Base-by-base conservation (phyloP, 2,113 vertebrate genomes). In the Tetrax tetrax region DNA sequence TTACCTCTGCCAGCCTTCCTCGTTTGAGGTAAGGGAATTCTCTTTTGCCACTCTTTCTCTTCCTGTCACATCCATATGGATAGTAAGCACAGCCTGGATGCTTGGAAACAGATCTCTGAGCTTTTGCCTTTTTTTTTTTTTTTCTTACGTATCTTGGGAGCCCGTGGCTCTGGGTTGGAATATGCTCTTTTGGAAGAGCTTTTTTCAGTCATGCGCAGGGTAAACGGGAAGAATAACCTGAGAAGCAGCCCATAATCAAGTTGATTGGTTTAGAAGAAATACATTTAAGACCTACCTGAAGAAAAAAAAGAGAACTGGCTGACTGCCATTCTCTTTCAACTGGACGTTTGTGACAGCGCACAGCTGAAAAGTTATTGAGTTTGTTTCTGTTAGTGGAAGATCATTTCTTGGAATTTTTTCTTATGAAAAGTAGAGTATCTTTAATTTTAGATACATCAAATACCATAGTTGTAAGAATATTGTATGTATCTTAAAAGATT, bases 1-100 rank as follows among this genome's bases (percentile, higher is more conserved):
- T 97, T 95, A 41, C 83, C 93, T 92, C 93, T 95, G 79, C 74
- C 92, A 76, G 75, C 95, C 95, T 92, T 87, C 96, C 90, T 92
- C 45, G 31, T 28, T 75, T 78, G 69, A 97, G 96, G 97, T 98
- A 70, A 56, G 97, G 77, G 83, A 88, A 14, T 87, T 74, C 33
- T 65, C 22, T 78, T 45, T 76, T 70, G 5, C 33, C 5, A 12
- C 56, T 78, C 12, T 83, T 27, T 28, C 60, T 9, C 69, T 45
- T 79, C 61, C 75, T 87, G 7, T 74, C 47, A 65, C 19, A 0
- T 65, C 6, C 2, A 3, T n/a, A 35, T 8, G 9, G 38, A 9
- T 27, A 60, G n/a, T 8, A n/a, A 82, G 77, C n/a, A 23, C 50
- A 35, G 31, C 7, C 16, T 2, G 3, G 61, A 9, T 90, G 23